Evolutionary conservation across 1,140 invertebrate genomes (phyloP).

Genomic region (Drosophila sproati): DNA sequence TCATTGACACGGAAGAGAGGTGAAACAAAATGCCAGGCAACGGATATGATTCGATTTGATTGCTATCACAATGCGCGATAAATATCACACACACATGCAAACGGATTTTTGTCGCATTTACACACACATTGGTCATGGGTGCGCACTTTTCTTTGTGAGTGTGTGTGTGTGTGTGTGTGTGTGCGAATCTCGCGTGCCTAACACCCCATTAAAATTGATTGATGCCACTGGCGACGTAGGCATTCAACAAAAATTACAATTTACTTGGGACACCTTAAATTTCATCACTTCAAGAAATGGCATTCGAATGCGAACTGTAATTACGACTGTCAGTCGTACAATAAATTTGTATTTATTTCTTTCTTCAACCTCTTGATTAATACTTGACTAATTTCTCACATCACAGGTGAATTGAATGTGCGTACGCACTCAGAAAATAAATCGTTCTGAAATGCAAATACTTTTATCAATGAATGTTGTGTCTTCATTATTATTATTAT

Average conservation of each 20-base stretch:
- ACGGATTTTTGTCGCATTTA: constrained; percentile 10
- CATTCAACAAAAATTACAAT: constrained; percentile 41
- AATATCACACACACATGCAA: constrained; percentile 50
- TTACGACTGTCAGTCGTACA: not conserved
- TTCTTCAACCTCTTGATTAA: not conserved
- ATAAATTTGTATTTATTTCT: not conserved
- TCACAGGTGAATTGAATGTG: not conserved
- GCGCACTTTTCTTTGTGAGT: constrained; percentile 30
- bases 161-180: constrained; percentile 11
- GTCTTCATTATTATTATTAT: too few relatives aligned
- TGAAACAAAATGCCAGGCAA: constrained; percentile 38
- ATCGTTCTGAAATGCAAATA: too few relatives aligned
- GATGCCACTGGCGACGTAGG: constrained; percentile 24
- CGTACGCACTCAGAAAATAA: too few relatives aligned
- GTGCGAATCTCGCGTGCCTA: not conserved
- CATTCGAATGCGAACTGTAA: not conserved
- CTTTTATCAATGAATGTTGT: too few relatives aligned
- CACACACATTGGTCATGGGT: constrained; percentile 8
- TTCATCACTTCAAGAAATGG: constrained; percentile 15
- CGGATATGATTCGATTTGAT: constrained; percentile 78
- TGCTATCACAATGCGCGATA: constrained; percentile 75
- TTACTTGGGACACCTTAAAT: constrained; percentile 35
- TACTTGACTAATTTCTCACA: not conserved
- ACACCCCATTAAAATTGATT: constrained; percentile 36
- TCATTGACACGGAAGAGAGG: not conserved